These are phyloP conservation scores for Cryptus viduatorius DNA, from an alignment of 2,888 invertebrate species.

Conservation along the genomic window DNA sequence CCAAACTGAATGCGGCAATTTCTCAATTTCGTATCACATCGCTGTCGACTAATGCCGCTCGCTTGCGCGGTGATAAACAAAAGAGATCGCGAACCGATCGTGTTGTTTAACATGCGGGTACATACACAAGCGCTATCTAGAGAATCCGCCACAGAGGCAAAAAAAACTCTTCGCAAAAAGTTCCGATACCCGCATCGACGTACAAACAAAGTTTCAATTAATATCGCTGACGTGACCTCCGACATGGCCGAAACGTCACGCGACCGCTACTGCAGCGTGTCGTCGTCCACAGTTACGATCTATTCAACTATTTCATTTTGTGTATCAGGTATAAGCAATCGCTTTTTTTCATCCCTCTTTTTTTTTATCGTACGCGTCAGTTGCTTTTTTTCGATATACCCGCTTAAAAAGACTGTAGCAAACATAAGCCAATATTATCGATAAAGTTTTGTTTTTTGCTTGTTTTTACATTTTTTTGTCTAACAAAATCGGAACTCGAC, in stretches of 20 bases:
- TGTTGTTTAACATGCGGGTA: conserved; percentile 6
- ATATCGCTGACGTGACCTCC: conserved; percentile 69
- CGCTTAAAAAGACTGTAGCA: neutral
- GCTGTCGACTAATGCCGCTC: conserved; percentile 21
- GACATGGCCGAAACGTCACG: conserved; percentile 19
- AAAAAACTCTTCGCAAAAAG: conserved; percentile 64
- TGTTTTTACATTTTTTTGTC: neutral
- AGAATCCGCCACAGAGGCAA: conserved; percentile 72
- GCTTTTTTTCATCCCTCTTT: conserved; percentile 16
- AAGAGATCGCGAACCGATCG: conserved; percentile 7
- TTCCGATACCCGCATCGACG: conserved; percentile 63
- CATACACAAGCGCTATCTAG: conserved; percentile 36
- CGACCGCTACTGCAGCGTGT: neutral
- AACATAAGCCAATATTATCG: conserved; percentile 15
- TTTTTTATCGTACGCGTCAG: conserved; percentile 3
- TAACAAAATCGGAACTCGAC: neutral
- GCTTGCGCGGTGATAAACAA: neutral
- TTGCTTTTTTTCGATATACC: conserved; percentile 28
- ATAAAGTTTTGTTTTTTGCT: neutral
- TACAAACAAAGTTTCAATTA: conserved; percentile 78
- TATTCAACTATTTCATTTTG: conserved; percentile 37
- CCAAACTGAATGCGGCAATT: neutral
- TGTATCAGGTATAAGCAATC: conserved; percentile 30
- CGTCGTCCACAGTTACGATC: conserved; percentile 20
- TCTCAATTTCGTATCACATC: neutral